Percentiles rank a stretch among this genome's conserved stretches.
These are phyloP conservation scores for Leuctra nigra DNA, from an alignment of 2,888 invertebrate species.

Conservation along the genomic window DNA sequence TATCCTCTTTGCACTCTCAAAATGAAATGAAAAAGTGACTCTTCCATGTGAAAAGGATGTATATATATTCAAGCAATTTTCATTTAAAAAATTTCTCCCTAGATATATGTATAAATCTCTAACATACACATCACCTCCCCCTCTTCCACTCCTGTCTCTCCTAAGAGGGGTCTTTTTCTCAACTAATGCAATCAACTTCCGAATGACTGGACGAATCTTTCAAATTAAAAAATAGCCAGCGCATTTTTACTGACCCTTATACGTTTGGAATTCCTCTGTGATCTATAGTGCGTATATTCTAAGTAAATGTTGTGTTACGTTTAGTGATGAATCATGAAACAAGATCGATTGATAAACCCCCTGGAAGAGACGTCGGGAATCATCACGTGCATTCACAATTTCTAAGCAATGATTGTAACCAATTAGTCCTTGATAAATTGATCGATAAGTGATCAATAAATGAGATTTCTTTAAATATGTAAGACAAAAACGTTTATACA, in stretches of 20 bases:
- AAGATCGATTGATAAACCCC: too few species aligned
- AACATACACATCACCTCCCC: too few species aligned
- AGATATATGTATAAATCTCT: too few species aligned
- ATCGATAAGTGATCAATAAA: too few species aligned
- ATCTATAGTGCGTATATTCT: neutral
- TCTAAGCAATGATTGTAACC: too few species aligned
- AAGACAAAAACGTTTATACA: too few species aligned
- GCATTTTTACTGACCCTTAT: constrained; percentile 12
- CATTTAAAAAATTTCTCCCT: constrained; percentile 13
- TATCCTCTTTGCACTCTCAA: constrained; percentile 2
- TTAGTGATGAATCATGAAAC: neutral
- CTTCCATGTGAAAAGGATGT: constrained; percentile 11
- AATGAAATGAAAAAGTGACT: neutral
- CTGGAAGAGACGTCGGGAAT: too few species aligned
- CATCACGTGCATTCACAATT: too few species aligned
- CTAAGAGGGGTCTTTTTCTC: constrained; percentile 6
- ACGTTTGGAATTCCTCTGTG: neutral
- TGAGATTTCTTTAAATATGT: too few species aligned
- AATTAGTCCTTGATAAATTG: too few species aligned
- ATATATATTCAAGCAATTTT: constrained; percentile 16
- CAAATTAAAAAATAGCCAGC: constrained; percentile 26
- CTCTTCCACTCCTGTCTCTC: neutral
- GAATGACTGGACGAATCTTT: constrained; percentile 28
- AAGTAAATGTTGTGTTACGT: neutral
- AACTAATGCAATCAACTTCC: constrained; percentile 23